A percentile compares a stretch with the other conserved stretches of the same genome.
These are phyloP conservation scores for Prinia subflava DNA, from an alignment of 2,113 vertebrate species.

Conservation along the genomic window DNA sequence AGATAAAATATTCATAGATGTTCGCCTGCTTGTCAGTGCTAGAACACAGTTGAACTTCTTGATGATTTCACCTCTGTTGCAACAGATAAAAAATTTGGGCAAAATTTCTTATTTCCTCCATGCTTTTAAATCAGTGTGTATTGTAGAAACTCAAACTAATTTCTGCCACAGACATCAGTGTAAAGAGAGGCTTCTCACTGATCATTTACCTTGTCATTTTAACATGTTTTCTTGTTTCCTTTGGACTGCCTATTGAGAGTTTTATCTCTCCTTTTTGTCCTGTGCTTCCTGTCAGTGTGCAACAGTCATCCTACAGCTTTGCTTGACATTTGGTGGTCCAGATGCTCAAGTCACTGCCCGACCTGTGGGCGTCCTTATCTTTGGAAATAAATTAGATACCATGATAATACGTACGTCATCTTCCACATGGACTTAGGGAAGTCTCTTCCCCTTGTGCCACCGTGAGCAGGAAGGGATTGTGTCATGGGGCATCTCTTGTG, in stretches of 20 bases:
- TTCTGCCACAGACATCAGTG: background rate
- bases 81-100: background rate
- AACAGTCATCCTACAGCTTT: background rate
- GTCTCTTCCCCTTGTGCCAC: background rate
- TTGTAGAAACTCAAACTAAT: background rate
- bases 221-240: background rate
- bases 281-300: background rate
- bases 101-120: background rate
- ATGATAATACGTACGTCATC: background rate
- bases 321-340: constrained; percentile 23
- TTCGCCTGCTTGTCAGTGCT: background rate
- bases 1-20: constrained; percentile 36
- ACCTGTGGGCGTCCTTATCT: background rate
- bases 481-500: background rate
- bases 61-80: background rate
- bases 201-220: background rate
- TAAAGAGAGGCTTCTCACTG: background rate
- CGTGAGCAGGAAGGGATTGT: background rate
- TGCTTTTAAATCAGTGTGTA: background rate
- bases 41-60: background rate
- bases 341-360: background rate
- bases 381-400: background rate
- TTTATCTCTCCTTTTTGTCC: background rate
- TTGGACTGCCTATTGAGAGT: fast-evolving
- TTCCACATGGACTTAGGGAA: background rate